phyloP scores from a whole-genome alignment of 2,113 vertebrate species.

The Ranitomeya imitator region DNA sequence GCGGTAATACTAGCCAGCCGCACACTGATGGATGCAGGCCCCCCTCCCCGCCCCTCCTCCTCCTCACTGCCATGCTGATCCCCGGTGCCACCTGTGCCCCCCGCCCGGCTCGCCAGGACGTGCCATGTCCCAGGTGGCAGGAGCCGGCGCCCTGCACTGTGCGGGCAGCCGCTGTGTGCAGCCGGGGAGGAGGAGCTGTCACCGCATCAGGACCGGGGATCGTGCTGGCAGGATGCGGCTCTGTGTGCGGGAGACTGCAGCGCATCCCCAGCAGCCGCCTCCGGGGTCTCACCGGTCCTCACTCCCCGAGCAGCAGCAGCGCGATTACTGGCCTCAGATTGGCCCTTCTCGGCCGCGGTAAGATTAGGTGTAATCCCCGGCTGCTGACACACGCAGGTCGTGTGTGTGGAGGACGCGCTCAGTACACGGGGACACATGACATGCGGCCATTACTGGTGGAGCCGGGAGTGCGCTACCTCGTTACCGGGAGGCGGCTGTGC shows the following conservation, averaged over 20 bases:
- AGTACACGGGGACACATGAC: not conserved
- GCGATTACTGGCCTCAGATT: not conserved
- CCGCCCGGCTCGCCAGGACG: slow-evolving; percentile 25
- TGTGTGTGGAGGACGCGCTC: not conserved
- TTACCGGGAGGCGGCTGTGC: too few species aligned
- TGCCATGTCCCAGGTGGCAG: slow-evolving; percentile 54
- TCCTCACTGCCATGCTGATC: slow-evolving; percentile 51
- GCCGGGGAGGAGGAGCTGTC: slow-evolving; percentile 18
- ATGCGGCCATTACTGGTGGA: not conserved
- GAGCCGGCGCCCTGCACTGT: not conserved
- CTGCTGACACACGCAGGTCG: not conserved
- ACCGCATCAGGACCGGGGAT: not conserved
- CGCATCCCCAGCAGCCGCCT: slow-evolving; percentile 5
- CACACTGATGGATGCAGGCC: slow-evolving; percentile 51
- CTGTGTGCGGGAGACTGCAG: not conserved
- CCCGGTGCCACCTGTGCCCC: slow-evolving; percentile 48
- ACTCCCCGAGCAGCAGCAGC: too few species aligned
- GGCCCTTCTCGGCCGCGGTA: slow-evolving; percentile 44
- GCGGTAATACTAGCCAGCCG: slow-evolving; percentile 50
- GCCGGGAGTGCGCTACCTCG: too few species aligned
- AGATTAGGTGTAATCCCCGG: slow-evolving; percentile 49
- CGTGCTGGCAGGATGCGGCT: not conserved
- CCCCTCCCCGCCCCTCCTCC: slow-evolving; percentile 55
- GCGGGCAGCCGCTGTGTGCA: too few species aligned
- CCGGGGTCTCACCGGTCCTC: too few species aligned